These are phyloP conservation scores for Drosophila arawakana DNA, from an alignment of 1,140 invertebrate genomes.

Conservation along the genomic window DNA sequence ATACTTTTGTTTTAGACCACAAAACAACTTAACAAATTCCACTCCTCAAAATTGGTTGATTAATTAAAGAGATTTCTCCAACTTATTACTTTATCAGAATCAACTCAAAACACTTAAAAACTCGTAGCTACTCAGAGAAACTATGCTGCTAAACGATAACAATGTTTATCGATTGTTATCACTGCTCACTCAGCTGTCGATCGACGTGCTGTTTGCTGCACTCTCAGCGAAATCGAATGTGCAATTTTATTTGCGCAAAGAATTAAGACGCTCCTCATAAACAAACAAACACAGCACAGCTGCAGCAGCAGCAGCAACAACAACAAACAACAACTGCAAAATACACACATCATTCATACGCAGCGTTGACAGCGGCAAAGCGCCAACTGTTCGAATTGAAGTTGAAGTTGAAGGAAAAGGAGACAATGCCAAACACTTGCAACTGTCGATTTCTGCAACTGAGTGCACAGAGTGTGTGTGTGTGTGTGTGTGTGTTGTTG, in stretches of 20 bases:
- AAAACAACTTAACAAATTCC: no score
- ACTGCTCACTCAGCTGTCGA: neutral
- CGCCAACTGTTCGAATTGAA: slow-evolving; percentile 38
- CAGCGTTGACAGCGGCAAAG: slow-evolving; percentile 40
- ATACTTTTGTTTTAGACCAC: no score
- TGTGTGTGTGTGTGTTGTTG: slow-evolving; percentile 30
- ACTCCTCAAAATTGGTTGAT: no score
- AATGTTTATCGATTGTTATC: neutral
- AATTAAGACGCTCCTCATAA: slow-evolving; percentile 43
- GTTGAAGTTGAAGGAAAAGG: slow-evolving; percentile 48
- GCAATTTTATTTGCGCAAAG: slow-evolving; percentile 40
- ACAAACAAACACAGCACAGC: slow-evolving; percentile 2
- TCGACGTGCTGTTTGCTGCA: slow-evolving; percentile 5
- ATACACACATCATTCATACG: slow-evolving; percentile 71
- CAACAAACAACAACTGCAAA: slow-evolving; percentile 9
- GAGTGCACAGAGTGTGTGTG: slow-evolving; percentile 32
- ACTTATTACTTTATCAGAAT: no score
- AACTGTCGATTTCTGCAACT: slow-evolving; percentile 18
- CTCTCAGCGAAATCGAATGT: slow-evolving; percentile 48
- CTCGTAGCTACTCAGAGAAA: neutral
- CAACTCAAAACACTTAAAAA: no score
- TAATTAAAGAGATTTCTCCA: no score
- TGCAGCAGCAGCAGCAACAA: slow-evolving; percentile 1
- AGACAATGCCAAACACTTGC: slow-evolving; percentile 59
- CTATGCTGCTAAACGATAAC: slow-evolving; percentile 3